phyloP scores from a whole-genome alignment of 2,888 invertebrate genomes.

The Ectemnius cavifrons region DNA sequence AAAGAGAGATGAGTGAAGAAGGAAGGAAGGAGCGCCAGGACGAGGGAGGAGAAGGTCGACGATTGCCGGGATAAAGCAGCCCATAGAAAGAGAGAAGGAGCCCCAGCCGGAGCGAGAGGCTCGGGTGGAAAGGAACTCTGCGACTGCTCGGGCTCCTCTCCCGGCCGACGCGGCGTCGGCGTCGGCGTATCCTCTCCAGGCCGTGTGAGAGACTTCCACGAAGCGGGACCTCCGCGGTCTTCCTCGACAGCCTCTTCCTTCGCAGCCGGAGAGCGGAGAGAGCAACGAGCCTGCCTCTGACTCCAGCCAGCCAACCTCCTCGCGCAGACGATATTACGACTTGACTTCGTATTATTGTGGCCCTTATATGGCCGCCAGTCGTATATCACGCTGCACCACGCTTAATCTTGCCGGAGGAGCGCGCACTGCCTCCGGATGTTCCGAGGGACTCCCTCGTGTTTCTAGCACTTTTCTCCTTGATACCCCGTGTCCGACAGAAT shows the following conservation, averaged over 20 bases:
- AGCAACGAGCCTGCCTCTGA: not conserved
- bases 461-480: conserved; percentile 28
- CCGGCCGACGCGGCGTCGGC: not conserved
- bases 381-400: conserved; percentile 62
- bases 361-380: conserved; percentile 62
- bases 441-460: conserved; percentile 44
- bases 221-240: conserved; percentile 67
- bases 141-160: conserved; percentile 2
- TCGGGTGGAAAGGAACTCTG: no score
- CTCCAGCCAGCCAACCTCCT: conserved; percentile 22
- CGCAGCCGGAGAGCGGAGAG: conserved; percentile 22
- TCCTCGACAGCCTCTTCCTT: conserved; percentile 44
- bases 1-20: not conserved
- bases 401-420: conserved; percentile 61
- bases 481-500: not conserved
- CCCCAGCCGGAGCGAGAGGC: not conserved
- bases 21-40: conserved; percentile 7
- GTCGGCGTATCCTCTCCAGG: conserved; percentile 32
- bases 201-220: conserved; percentile 68
- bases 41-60: conserved; percentile 9
- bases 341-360: conserved; percentile 68
- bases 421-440: conserved; percentile 46
- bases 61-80: conserved; percentile 7
- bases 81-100: not conserved
- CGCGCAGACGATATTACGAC: conserved; percentile 61